Evolutionary conservation across 2,888 invertebrate genomes (phyloP), one percentile per base, ranked within the genome.

Genomic region (Lissonota sp.): DNA sequence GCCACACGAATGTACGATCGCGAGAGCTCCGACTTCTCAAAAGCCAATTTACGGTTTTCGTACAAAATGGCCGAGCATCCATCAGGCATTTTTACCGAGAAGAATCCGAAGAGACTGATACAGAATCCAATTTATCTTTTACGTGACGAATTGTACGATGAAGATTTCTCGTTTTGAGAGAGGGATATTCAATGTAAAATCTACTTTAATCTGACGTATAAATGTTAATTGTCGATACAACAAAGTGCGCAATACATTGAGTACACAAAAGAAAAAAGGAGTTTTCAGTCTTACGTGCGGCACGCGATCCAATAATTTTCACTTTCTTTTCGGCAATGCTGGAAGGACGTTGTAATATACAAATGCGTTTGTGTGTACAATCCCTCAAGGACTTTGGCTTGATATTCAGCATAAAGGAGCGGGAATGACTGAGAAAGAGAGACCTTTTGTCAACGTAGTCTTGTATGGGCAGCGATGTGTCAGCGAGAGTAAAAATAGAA

Each of bases 281-380:
- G 53, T 67, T 26, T 44, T 49, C 40, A 66, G 44, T 67, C 62
- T 60, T 44, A 57, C 80, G 72, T 69, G 80, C 67, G 40, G 53
- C 80, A 80, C 76, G 80, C 80, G 72, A 80, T 80, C 57, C 63
- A 42, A 63, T 49, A 55, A 80, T 80, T 80, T 76, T 76, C 72
- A 67, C 76, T 72, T 69, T 80, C 63, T 69, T 49, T 57, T 57
- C 12, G 42, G 44, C 51, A 51, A 64, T 69, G 57, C 71, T 55
- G 75, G 55, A 60, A 79, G 66, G 64, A 71, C 79, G 58, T 78
- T 79, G 53, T 71, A 53, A 79, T 53, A 10, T 39, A n/a, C 62
- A 53, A 26, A 26, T 26, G 26, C 3, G 3, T 26, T 26, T 51
- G 37, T 14, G 16, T 39, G 53, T 53, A 63, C 14, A 64, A 64